Base-by-base conservation (phyloP, 2,888 invertebrate genomes). In the Schrankia costaestrigalis region DNA sequence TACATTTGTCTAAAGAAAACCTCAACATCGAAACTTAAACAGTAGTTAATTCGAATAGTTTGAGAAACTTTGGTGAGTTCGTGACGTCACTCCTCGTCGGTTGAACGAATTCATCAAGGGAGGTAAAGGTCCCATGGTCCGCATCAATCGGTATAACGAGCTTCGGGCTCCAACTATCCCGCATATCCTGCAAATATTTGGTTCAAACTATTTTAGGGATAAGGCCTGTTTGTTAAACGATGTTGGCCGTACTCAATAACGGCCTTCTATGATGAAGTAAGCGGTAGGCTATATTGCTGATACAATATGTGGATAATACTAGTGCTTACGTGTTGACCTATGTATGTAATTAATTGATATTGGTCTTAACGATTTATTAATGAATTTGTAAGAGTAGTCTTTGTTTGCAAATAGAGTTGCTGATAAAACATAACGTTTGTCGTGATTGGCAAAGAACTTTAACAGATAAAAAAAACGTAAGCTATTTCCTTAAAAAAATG, bases 111-210 rank as follows among this genome's bases (percentile, higher is more conserved):
- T 67, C 67, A 76, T 74, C 68, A 73, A 57, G 60, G 55, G 53
- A 38, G 47, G 17, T 8, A 15, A 11, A 23, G 27, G 52, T 37
- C 46, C 2, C 13, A 18, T 5, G 24, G 18, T 15, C 19, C 56
- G 58, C 67, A 71, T 76, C 75, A 71, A 71, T 71, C 53, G 56
- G 37, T 15, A 41, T 48, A 49, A 52, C 58, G 64, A 51, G 73
- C 65, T 65, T 67, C 57, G 58, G 36, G 56, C 45, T 60, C 62
- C 61, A 68, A 71, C 73, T 69, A 69, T 59, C 64, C 62, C 54
- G 54, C 52, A 58, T 55, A 59, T 47, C 37, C 41, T 34, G 34
- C 63, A 65, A 69, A 69, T 66, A 71, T 71, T 67, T 67, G 59
- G 25, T 35, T 18, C 39, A 26, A 41, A 36, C 31, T 51, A 56